These are phyloP conservation scores for Armadillidium nasatum DNA, from an alignment of 1,140 invertebrate genomes.

Conservation along the genomic window DNA sequence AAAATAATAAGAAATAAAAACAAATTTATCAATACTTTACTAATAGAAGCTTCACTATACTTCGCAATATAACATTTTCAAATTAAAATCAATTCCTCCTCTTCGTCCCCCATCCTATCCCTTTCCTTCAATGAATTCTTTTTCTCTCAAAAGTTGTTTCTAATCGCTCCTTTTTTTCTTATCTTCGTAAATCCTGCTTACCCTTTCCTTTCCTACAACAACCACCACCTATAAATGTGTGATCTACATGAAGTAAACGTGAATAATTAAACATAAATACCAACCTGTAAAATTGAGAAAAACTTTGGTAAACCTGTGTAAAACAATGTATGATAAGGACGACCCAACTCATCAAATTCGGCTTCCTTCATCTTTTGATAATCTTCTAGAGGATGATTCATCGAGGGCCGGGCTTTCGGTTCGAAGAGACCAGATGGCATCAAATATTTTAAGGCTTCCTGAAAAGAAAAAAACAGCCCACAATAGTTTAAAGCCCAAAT, in stretches of 20 bases:
- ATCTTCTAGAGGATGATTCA: constrained; percentile 79
- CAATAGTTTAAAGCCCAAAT: constrained; percentile 16
- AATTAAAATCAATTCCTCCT: too few species aligned
- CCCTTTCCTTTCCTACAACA: too few species aligned
- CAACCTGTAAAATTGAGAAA: constrained; percentile 73
- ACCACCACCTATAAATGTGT: too few species aligned
- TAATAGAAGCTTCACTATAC: too few species aligned
- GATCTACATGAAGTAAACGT: neutral
- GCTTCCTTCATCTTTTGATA: constrained; percentile 80
- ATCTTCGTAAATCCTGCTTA: too few species aligned
- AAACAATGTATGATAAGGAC: constrained; percentile 82
- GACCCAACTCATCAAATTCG: constrained; percentile 80
- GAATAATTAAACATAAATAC: constrained; percentile 34
- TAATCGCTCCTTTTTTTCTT: too few species aligned
- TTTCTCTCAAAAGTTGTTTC: too few species aligned
- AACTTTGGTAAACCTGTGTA: constrained; percentile 82
- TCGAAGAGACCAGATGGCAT: constrained; percentile 87
- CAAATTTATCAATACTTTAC: too few species aligned
- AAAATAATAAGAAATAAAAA: too few species aligned
- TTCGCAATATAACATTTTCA: too few species aligned
- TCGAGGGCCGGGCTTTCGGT: constrained; percentile 70
- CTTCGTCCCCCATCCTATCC: too few species aligned
- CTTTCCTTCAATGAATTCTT: too few species aligned
- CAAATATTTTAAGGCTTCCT: constrained; percentile 83
- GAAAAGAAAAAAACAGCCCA: constrained; percentile 46